Evolutionary conservation across 2,888 invertebrate species (phyloP).

Genomic region (Clitarchus hookeri): DNA sequence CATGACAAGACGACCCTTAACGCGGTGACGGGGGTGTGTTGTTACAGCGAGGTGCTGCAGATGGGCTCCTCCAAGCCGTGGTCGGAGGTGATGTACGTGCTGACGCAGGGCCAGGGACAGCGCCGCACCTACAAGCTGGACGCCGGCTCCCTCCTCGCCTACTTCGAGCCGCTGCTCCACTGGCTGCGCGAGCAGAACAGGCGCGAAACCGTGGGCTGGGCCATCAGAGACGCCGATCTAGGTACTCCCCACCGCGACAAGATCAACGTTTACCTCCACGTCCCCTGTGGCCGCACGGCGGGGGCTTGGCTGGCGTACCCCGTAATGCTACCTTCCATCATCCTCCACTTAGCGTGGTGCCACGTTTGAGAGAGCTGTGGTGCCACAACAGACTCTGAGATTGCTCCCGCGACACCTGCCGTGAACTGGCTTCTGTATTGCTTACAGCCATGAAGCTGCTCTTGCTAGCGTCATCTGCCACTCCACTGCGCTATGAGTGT

Average conservation of each 20-base stretch:
- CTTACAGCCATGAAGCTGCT: too few relatives aligned
- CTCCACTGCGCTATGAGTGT: too few relatives aligned
- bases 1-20: too few relatives aligned
- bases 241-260: slow-evolving; percentile 47
- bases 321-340: not conserved
- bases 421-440: too few relatives aligned
- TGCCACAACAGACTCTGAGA: too few relatives aligned
- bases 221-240: slow-evolving; percentile 67
- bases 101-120: slow-evolving; percentile 63
- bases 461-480: too few relatives aligned
- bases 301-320: not conserved
- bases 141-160: slow-evolving; percentile 75
- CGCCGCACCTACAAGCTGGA: slow-evolving; percentile 70
- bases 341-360: not conserved
- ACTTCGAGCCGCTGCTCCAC: slow-evolving; percentile 77
- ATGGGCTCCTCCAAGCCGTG: slow-evolving; percentile 69
- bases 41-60: slow-evolving; percentile 68
- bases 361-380: not conserved
- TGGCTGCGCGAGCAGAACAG: slow-evolving; percentile 80
- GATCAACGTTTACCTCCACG: not conserved
- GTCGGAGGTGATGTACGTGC: slow-evolving; percentile 70
- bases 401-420: too few relatives aligned
- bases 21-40: not conserved
- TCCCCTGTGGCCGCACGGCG: not conserved
- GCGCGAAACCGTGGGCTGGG: slow-evolving; percentile 77